Percentiles rank a stretch among this genome's conserved stretches.
These are phyloP conservation scores for Lithophane ornitopus DNA, from an alignment of 2,888 invertebrate genomes.

Conservation along the genomic window DNA sequence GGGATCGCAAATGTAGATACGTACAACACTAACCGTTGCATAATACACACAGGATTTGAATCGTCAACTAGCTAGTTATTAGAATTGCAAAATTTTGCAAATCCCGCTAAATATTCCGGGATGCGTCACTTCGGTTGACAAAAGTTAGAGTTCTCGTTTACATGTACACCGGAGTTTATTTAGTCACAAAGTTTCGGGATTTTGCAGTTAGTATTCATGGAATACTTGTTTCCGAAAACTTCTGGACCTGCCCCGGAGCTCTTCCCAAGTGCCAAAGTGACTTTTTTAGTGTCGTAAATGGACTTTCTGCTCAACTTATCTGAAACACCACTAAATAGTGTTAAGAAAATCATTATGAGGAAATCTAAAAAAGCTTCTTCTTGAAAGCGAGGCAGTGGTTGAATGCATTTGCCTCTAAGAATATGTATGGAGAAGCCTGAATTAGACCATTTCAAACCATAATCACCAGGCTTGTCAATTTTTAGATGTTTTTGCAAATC, in stretches of 20 bases:
- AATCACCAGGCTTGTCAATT: background rate
- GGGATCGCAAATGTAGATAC: constrained; percentile 8
- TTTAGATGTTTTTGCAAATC: background rate
- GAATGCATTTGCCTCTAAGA: background rate
- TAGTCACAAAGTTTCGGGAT: constrained; percentile 44
- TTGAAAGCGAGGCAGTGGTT: background rate
- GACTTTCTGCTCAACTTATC: background rate
- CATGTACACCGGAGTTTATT: constrained; percentile 37
- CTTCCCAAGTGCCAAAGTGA: background rate
- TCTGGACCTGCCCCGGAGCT: background rate
- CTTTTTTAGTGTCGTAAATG: background rate
- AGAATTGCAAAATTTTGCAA: constrained; percentile 70
- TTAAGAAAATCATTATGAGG: background rate
- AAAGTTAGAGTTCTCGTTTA: constrained; percentile 51
- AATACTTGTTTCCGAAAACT: constrained; percentile 5
- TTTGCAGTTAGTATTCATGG: constrained; percentile 55
- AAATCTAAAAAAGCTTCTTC: background rate
- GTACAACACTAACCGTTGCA: constrained; percentile 62
- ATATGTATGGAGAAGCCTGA: background rate
- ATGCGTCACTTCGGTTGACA: constrained; percentile 55
- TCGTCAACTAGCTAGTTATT: constrained; percentile 67
- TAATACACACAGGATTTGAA: constrained; percentile 64
- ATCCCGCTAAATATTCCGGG: constrained; percentile 64
- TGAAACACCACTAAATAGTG: background rate
- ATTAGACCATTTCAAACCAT: background rate